A percentile compares a stretch with the other conserved stretches of the same genome.
Conservation (phyloP, 2,797 vertebrate species). For the Esox masquinongy region DNA sequence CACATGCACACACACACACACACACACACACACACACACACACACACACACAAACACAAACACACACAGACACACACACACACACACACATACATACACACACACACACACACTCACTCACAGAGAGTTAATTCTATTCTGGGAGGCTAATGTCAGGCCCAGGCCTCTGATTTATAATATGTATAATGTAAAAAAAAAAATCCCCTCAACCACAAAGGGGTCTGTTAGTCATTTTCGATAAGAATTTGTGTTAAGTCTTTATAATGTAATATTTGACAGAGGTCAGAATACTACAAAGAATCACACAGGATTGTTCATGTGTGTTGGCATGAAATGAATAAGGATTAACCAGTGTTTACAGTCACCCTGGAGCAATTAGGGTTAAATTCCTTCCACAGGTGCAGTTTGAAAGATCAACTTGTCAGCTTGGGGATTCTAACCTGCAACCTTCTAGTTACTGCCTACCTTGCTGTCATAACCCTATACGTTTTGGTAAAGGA, state of each 20-base stretch:
- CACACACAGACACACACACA: too few relatives aligned
- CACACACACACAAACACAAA: too few relatives aligned
- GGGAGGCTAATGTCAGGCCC: conserved; percentile 56
- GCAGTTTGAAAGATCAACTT: not conserved
- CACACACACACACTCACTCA: too few relatives aligned
- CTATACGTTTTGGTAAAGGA: not conserved
- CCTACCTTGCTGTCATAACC: too few relatives aligned
- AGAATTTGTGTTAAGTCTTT: too few relatives aligned
- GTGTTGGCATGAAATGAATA: too few relatives aligned
- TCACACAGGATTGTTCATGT: conserved; percentile 10
- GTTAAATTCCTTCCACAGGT: too few relatives aligned
- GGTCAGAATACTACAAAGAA: conserved; percentile 10
- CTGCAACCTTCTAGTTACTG: too few relatives aligned
- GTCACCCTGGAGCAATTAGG: too few relatives aligned
- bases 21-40: too few relatives aligned
- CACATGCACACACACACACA: too few relatives aligned
- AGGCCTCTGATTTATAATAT: conserved; percentile 48
- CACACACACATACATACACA: not conserved
- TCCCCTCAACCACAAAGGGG: conserved; percentile 41
- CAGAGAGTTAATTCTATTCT: conserved; percentile 50
- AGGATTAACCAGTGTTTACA: too few relatives aligned
- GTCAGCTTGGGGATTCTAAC: not conserved
- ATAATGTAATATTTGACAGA: conserved; percentile 11
- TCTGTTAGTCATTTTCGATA: not conserved
- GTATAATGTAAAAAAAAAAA: conserved; percentile 46